Conservation (phyloP, 1,140 invertebrate species). For the Plectus sambesii region DNA sequence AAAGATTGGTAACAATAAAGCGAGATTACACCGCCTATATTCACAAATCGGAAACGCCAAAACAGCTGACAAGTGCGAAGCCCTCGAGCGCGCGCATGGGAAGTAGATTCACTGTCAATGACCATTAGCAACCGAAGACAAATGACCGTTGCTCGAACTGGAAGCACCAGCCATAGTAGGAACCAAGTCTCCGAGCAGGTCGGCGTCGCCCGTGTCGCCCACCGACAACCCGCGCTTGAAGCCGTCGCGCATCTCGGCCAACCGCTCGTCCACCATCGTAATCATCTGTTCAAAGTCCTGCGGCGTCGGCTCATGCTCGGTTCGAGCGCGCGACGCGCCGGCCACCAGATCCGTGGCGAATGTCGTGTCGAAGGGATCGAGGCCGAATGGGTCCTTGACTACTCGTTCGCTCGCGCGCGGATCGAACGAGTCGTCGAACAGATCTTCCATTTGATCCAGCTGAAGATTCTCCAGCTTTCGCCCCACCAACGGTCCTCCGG, state of each 20-base stretch:
- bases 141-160: no score
- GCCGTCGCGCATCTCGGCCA: conserved; percentile 26
- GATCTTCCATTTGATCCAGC: conserved; percentile 20
- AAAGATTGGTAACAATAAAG: no score
- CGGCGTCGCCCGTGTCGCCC: conserved; percentile 23
- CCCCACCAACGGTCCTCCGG: conserved; percentile 13
- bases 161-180: no score
- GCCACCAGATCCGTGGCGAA: no score
- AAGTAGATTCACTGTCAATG: conserved; percentile 23
- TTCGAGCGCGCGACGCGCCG: conserved; percentile 10
- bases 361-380: no score
- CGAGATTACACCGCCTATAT: no score
- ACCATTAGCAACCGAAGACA: conserved; percentile 19
- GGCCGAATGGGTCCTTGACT: conserved; percentile 4
- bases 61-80: no score
- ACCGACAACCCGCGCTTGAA: conserved; percentile 18
- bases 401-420: conserved; percentile 30
- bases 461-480: conserved; percentile 16
- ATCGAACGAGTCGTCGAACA: conserved; percentile 40
- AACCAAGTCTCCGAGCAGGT: no score
- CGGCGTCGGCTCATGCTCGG: conserved; percentile 4
- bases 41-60: no score
- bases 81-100: no score
- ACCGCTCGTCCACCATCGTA: conserved; percentile 18
- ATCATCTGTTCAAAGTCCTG: conserved; percentile 25